Evolutionary conservation across 2,113 vertebrate species (phyloP).

Genomic region (Myanophis thanlyinensis): DNA sequence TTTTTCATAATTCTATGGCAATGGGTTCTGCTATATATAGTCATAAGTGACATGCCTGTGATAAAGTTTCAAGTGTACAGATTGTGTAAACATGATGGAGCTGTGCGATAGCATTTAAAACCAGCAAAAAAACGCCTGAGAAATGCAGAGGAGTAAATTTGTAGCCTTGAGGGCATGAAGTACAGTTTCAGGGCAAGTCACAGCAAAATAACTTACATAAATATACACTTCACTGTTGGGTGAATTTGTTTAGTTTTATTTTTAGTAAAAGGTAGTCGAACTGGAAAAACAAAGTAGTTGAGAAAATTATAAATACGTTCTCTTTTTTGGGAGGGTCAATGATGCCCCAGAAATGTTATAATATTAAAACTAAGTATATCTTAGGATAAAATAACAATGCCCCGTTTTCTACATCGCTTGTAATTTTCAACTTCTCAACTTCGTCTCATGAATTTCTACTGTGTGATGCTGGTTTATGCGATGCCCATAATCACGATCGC

Average conservation of each 20-base stretch:
- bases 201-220: conserved; percentile 25
- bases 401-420: neutral
- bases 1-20: conserved; percentile 66
- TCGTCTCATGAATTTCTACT: neutral
- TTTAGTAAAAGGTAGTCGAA: neutral
- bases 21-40: conserved; percentile 62
- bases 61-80: conserved; percentile 63
- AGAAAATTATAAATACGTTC: neutral
- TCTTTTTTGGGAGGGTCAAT: neutral
- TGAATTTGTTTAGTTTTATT: neutral
- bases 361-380: neutral
- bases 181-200: conserved; percentile 30
- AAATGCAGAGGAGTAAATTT: conserved; percentile 54
- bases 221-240: neutral
- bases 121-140: conserved; percentile 53
- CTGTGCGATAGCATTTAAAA: conserved; percentile 66
- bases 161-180: conserved; percentile 49
- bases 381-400: neutral
- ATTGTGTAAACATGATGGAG: conserved; percentile 53
- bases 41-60: conserved; percentile 59
- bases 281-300: neutral
- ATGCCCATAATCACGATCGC: too few species aligned
- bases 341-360: neutral
- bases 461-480: neutral
- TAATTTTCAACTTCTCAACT: neutral